phyloP scores from a whole-genome alignment of 2,888 invertebrate species.

The Synanthedon andrenaeformis region DNA sequence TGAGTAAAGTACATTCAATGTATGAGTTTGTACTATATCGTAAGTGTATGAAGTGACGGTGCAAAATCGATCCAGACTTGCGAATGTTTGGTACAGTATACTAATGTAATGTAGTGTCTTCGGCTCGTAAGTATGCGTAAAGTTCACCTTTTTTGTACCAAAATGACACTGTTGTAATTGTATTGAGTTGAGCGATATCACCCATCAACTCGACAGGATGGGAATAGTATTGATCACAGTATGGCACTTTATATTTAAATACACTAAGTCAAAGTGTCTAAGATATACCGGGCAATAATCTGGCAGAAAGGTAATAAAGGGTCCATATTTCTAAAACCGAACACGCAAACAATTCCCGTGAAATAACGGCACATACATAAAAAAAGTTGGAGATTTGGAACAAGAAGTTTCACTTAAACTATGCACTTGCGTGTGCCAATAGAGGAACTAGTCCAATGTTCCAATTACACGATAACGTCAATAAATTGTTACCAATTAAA shows the following conservation, averaged over 20 bases:
- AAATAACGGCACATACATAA: constrained; percentile 60
- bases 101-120: constrained; percentile 39
- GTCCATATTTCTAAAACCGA: constrained; percentile 55
- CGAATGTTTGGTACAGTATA: constrained; percentile 36
- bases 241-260: constrained; percentile 65
- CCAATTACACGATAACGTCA: constrained; percentile 51
- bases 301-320: constrained; percentile 35
- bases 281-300: constrained; percentile 34
- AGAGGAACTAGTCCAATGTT: constrained; percentile 61
- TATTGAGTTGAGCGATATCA: constrained; percentile 21
- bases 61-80: constrained; percentile 73
- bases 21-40: constrained; percentile 19
- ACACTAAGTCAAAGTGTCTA: constrained; percentile 39
- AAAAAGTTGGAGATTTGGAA: constrained; percentile 69
- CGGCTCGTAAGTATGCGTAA: constrained; percentile 48
- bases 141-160: constrained; percentile 44
- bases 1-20: constrained; percentile 24
- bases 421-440: constrained; percentile 70
- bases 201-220: constrained; percentile 30
- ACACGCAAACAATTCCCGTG: constrained; percentile 65
- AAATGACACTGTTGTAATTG: constrained; percentile 22
- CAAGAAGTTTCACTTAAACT: constrained; percentile 70
- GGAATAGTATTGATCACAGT: constrained; percentile 62
- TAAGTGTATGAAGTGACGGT: constrained; percentile 66
- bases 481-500: constrained; percentile 47